These are phyloP conservation scores for Amblyraja radiata DNA, from an alignment of 2,797 vertebrate genomes.

Conservation along the genomic window DNA sequence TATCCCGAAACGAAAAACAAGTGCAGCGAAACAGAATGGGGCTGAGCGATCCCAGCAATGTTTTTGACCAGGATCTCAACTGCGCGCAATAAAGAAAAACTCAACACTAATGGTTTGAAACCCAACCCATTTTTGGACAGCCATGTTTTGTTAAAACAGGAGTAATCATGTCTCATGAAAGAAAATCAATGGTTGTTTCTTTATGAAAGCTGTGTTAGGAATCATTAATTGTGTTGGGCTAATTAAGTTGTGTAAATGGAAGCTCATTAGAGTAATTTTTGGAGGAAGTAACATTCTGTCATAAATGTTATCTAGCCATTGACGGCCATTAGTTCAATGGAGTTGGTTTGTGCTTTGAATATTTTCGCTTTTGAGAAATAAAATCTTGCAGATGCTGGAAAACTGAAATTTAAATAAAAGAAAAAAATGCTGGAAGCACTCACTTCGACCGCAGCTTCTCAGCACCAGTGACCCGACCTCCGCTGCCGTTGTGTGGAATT, in stretches of 20 bases:
- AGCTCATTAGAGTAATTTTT: slow-evolving; percentile 9
- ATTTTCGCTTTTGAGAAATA: too few species aligned
- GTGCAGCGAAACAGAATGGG: background rate
- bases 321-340: background rate
- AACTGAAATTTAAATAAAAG: too few species aligned
- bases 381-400: too few species aligned
- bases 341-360: background rate
- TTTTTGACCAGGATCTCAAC: slow-evolving; percentile 3
- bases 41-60: background rate
- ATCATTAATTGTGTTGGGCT: background rate
- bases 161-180: slow-evolving; percentile 1
- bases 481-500: too few species aligned
- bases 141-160: background rate
- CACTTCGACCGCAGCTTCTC: too few species aligned
- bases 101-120: background rate
- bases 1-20: background rate
- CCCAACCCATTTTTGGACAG: background rate
- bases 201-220: background rate
- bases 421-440: too few species aligned
- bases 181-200: background rate
- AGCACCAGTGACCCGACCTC: too few species aligned
- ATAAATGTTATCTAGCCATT: background rate
- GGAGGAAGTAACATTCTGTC: background rate
- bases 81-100: background rate
- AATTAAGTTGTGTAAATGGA: background rate